Percentiles rank a stretch among this genome's conserved stretches.
Evolutionary conservation across 2,888 invertebrate species (phyloP).

Genomic region (Euphydryas editha): DNA sequence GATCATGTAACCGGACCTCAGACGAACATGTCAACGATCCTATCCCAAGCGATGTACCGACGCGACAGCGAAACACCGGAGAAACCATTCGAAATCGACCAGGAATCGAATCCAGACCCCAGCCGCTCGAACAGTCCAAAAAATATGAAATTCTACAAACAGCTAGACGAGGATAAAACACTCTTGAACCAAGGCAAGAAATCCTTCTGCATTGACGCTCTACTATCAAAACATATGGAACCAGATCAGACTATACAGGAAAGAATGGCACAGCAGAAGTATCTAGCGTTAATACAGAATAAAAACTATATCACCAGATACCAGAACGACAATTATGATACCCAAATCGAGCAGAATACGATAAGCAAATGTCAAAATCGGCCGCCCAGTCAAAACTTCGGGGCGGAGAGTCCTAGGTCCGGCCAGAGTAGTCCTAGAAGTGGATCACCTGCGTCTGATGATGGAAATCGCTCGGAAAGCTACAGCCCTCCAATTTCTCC

Average conservation of each 20-base stretch:
- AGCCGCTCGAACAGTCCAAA: conserved; percentile 72
- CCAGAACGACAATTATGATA: conserved; percentile 72
- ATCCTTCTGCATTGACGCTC: conserved; percentile 95
- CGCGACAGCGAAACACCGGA: conserved; percentile 62
- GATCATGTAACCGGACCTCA: conserved; percentile 39
- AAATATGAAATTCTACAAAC: conserved; percentile 68
- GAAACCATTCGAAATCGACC: conserved; percentile 69
- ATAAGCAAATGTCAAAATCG: conserved; percentile 65
- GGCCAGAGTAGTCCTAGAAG: conserved; percentile 69
- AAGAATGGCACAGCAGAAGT: conserved; percentile 70
- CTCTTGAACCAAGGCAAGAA: conserved; percentile 81
- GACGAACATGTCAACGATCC: conserved; percentile 53
- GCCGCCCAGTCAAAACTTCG: conserved; percentile 46
- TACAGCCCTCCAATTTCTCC: conserved; percentile 94
- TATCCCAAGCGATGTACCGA: conserved; percentile 61
- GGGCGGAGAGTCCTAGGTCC: conserved; percentile 59
- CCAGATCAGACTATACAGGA: conserved; percentile 64
- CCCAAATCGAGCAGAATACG: conserved; percentile 75
- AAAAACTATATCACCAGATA: conserved; percentile 72
- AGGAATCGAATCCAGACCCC: conserved; percentile 61
- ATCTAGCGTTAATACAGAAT: conserved; percentile 68
- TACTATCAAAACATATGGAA: conserved; percentile 85
- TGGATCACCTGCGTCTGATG: conserved; percentile 79
- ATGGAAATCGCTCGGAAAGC: conserved; percentile 85
- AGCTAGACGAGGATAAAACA: conserved; percentile 67